A percentile compares a stretch with the other conserved stretches of the same genome.
Evolutionary conservation across 2,888 invertebrate species (phyloP).

Genomic region (Catotricha subobsoleta): DNA sequence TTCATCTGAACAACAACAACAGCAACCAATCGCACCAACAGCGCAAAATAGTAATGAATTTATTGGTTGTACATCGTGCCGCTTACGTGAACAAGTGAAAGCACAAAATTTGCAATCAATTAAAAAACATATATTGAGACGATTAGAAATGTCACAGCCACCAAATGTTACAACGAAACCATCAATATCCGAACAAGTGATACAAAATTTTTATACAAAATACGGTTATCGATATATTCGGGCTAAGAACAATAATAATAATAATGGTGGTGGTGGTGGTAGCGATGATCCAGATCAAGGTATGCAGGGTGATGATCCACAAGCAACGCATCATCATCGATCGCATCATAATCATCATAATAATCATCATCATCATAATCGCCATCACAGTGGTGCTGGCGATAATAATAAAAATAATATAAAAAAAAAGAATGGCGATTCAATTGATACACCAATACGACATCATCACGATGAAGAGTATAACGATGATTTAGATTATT

Average conservation of each 20-base stretch:
- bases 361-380: constrained; percentile 5
- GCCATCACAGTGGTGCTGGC: not conserved
- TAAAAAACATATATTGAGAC: constrained; percentile 43
- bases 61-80: constrained; percentile 24
- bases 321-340: constrained; percentile 8
- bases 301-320: constrained; percentile 15
- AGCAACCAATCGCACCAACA: too few relatives aligned
- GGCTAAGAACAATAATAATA: not conserved
- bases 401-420: not conserved
- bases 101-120: constrained; percentile 42
- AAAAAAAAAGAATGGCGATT: not conserved
- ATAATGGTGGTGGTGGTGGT: constrained; percentile 1
- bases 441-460: too few relatives aligned
- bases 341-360: constrained; percentile 6
- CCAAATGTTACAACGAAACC: constrained; percentile 20
- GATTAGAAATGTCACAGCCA: constrained; percentile 40
- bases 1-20: not conserved
- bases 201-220: not conserved
- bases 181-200: constrained; percentile 1
- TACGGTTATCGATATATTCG: constrained; percentile 6
- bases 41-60: not conserved
- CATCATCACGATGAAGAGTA: not conserved
- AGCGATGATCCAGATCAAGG: constrained; percentile 3
- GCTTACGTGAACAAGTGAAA: constrained; percentile 37
- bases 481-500: not conserved